phyloP scores from a whole-genome alignment of 2,113 vertebrate genomes.

The Chaetodon auriga region DNA sequence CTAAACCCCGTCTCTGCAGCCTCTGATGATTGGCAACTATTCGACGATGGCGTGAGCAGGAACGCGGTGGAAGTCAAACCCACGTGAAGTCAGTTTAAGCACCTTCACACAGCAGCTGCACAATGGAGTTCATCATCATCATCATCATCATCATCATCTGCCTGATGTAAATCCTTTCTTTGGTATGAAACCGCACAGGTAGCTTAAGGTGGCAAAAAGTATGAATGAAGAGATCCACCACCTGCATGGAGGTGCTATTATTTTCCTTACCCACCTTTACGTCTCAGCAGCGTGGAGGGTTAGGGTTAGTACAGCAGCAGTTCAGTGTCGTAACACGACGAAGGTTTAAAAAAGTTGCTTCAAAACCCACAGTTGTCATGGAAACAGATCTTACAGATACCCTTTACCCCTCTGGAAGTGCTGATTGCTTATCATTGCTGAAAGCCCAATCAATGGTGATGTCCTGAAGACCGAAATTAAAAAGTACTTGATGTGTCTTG shows the following conservation, averaged over 20 bases:
- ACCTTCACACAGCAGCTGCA: background rate
- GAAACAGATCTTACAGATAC: slow-evolving; percentile 75
- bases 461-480: slow-evolving; percentile 29
- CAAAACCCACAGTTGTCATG: slow-evolving; percentile 80
- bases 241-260: slow-evolving; percentile 6
- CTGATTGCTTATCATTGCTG: slow-evolving; percentile 58
- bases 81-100: slow-evolving; percentile 7
- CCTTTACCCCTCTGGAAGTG: slow-evolving; percentile 56
- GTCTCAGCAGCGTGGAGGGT: background rate
- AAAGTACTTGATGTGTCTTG: slow-evolving; percentile 29
- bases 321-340: slow-evolving; percentile 31
- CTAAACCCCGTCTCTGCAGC: slow-evolving; percentile 28
- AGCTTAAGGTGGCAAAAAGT: too few relatives aligned
- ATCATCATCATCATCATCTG: too few relatives aligned
- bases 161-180: background rate
- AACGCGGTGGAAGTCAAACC: slow-evolving; percentile 7
- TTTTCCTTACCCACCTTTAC: background rate
- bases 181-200: background rate
- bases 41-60: background rate
- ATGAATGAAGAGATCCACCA: background rate
- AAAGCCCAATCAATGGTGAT: slow-evolving; percentile 40
- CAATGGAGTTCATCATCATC: background rate
- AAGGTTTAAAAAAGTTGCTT: slow-evolving; percentile 68
- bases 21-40: background rate
- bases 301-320: slow-evolving; percentile 5